Base-by-base conservation (phyloP, 2,113 vertebrate species). In the Sylvia atricapilla region DNA sequence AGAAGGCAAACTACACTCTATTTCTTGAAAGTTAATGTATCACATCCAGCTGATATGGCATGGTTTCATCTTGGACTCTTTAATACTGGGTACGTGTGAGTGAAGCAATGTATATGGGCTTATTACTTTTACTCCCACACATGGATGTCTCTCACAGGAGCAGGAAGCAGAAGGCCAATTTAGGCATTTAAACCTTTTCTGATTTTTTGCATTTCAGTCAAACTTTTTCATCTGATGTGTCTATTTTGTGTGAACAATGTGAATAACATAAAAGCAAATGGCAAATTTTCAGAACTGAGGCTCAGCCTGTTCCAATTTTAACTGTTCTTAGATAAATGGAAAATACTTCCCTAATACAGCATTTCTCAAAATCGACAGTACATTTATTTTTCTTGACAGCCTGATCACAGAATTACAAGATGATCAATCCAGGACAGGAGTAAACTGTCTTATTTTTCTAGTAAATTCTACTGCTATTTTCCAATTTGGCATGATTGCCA, bases 311-410 rank as follows among this genome's bases (percentile, higher is more conserved):
- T 91, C 30, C 24, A 63, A 3, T 68, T 93, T 86, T 74, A 64
- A 67, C 70, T 73, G n/a, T n/a, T 95, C 59, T 52, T 28, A 69
- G 64, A 89, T 60, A 85, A 87, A 73, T 60, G 28, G 58, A 69
- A 95, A 91, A 73, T 35, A 63, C 23, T 72, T 91, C n/a, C 27
- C 60, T 72, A 83, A 60, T 44, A 75, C 4, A 89, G 30, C 37
- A 69, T 49, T 92, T 90, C 70, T 87, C 77, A 94, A 91, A 84
- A 79, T 35, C 33, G 85, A 37, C 27, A 37, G 13, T 60, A 11
- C 55, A 33, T 82, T 93, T 96, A 33, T 82, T 93, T 96, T 91
- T 31, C 53, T 83, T 85, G 72, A 90, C 33, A 87, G 19, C 15
- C 15, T 37, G 76, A 75, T 74, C 50, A 63, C 19, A 90, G 82